A percentile compares a stretch with the other conserved stretches of the same genome.
phyloP scores from a whole-genome alignment of 2,113 vertebrate species.

The Motacilla tschutschensis region DNA sequence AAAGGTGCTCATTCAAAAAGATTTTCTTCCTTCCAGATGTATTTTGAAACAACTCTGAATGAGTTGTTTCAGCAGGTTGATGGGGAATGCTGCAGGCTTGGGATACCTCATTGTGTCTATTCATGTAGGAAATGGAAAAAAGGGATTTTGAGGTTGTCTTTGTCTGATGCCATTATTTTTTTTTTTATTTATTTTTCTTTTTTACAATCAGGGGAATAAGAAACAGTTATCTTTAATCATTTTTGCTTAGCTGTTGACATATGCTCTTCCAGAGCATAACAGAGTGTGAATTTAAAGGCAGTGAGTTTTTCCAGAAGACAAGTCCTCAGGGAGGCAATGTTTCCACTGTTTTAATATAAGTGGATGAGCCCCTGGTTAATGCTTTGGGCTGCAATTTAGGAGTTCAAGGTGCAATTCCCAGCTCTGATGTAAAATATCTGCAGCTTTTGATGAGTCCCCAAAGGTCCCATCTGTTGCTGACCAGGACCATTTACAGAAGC shows the following conservation, averaged over 20 bases:
- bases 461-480: neutral
- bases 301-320: conserved; percentile 8
- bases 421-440: neutral
- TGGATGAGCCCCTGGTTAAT: neutral
- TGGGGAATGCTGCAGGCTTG: neutral
- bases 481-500: neutral
- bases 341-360: conserved; percentile 26
- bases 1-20: conserved; percentile 45
- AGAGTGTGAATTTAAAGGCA: conserved; percentile 15
- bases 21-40: neutral
- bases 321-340: neutral
- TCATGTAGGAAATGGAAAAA: conserved; percentile 42
- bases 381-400: conserved; percentile 39
- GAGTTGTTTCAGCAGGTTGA: neutral
- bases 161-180: neutral
- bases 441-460: neutral
- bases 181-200: neutral
- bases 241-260: conserved; percentile 29
- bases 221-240: conserved; percentile 25
- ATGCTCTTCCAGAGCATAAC: neutral
- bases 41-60: conserved; percentile 10
- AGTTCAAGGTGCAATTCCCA: conserved; percentile 37
- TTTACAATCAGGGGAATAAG: neutral
- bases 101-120: conserved; percentile 18
- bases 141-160: conserved; percentile 19